These are phyloP conservation scores for Zosterops japonicus DNA, from an alignment of 2,113 vertebrate genomes.

Conservation along the genomic window DNA sequence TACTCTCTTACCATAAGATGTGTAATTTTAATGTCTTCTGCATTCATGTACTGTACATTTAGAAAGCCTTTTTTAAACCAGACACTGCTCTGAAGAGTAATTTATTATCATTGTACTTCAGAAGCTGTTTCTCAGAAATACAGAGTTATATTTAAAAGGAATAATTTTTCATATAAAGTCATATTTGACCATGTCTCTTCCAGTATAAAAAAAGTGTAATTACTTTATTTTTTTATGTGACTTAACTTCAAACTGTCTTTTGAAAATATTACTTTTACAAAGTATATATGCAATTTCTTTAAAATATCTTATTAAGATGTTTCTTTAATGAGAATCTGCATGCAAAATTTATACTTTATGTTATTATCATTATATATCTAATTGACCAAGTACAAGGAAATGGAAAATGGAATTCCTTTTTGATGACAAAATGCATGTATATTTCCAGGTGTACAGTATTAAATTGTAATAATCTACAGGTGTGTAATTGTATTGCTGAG, in stretches of 20 bases:
- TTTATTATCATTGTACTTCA: slow-evolving; percentile 6
- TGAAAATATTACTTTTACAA: slow-evolving; percentile 29
- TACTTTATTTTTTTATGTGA: slow-evolving; percentile 22
- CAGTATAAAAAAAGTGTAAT: not conserved
- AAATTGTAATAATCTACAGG: not conserved
- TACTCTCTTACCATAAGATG: not conserved
- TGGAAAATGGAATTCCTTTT: slow-evolving; percentile 19
- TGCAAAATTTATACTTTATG: slow-evolving; percentile 9
- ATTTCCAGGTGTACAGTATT: slow-evolving; percentile 35
- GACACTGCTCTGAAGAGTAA: not conserved
- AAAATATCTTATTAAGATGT: slow-evolving; percentile 30
- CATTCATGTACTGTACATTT: not conserved
- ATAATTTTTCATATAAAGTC: not conserved
- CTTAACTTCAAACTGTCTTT: slow-evolving; percentile 1
- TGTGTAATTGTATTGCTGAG: not conserved
- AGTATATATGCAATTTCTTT: not conserved
- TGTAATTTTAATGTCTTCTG: not conserved
- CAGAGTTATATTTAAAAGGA: not conserved
- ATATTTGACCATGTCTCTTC: slow-evolving; percentile 23
- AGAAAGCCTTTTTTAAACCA: not conserved
- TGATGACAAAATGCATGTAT: not conserved
- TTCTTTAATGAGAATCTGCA: slow-evolving; percentile 11
- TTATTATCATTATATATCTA: slow-evolving; percentile 30
- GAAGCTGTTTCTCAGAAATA: slow-evolving; percentile 27
- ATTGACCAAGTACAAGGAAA: slow-evolving; percentile 28